Percentiles rank a stretch among this genome's conserved stretches.
Conservation (phyloP, 2,113 vertebrate species). For the Ivindomyrus marchei region DNA sequence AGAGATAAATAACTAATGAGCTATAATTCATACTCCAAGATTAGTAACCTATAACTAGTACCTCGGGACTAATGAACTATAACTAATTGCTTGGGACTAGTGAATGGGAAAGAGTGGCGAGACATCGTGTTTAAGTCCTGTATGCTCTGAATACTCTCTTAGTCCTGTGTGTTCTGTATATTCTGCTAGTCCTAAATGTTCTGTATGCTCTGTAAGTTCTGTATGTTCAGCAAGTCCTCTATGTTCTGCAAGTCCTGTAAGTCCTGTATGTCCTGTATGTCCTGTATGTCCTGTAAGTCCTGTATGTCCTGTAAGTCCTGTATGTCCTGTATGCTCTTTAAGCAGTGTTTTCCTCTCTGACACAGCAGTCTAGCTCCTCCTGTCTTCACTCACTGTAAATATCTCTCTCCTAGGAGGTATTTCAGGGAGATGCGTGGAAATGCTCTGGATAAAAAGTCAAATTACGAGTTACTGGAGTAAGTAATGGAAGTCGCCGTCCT, state of each 20-base stretch:
- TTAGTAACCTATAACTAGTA: neutral
- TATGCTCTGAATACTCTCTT: neutral
- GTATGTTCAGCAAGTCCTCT: no score
- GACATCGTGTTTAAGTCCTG: neutral
- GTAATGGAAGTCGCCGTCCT: constrained; percentile 42
- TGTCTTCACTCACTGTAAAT: neutral
- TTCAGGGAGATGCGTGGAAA: constrained; percentile 97
- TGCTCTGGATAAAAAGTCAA: constrained; percentile 96
- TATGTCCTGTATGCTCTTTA: neutral
- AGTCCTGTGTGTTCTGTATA: neutral
- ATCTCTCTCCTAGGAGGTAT: constrained; percentile 72
- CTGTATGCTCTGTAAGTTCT: no score
- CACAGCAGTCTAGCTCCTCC: neutral
- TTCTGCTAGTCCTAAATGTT: neutral
- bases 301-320: no score
- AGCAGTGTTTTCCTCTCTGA: neutral
- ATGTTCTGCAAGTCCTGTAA: no score
- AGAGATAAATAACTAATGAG: no score
- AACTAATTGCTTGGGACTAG: neutral
- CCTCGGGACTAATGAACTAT: neutral
- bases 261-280: no score
- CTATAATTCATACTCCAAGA: no score
- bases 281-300: no score
- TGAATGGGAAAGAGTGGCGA: neutral
- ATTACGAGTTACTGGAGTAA: constrained; percentile 98